phyloP scores from a whole-genome alignment of 2,888 invertebrate genomes.

The Dascillus cervinus region DNA sequence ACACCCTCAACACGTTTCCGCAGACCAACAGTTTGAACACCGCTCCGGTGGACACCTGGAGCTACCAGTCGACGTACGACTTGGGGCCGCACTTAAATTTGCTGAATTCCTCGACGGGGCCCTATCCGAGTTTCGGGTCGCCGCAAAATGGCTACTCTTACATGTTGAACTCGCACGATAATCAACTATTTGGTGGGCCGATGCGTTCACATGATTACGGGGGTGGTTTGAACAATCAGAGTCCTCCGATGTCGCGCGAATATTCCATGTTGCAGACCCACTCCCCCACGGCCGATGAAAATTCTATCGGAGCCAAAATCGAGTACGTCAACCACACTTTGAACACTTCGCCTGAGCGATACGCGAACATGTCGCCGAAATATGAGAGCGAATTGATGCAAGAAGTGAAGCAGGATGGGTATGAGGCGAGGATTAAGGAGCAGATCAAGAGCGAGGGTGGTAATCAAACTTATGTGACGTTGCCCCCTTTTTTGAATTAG shows the following conservation, averaged over 20 bases:
- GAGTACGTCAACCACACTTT: slow-evolving; percentile 42
- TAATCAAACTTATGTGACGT: slow-evolving; percentile 58
- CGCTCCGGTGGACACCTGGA: slow-evolving; percentile 68
- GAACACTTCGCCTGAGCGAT: slow-evolving; percentile 48
- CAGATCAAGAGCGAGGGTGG: slow-evolving; percentile 34
- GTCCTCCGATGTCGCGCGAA: slow-evolving; percentile 55
- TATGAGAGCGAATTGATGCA: slow-evolving; percentile 49
- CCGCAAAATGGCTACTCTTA: slow-evolving; percentile 53
- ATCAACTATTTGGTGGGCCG: slow-evolving; percentile 56
- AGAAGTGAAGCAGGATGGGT: slow-evolving; percentile 45
- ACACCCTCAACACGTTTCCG: slow-evolving; percentile 48
- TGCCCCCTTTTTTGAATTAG: slow-evolving; percentile 73
- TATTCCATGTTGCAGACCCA: slow-evolving; percentile 59
- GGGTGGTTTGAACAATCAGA: slow-evolving; percentile 48
- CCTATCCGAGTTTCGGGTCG: slow-evolving; percentile 57
- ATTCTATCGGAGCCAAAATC: slow-evolving; percentile 40
- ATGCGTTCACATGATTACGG: slow-evolving; percentile 58
- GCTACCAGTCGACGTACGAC: slow-evolving; percentile 69
- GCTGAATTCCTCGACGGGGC: slow-evolving; percentile 56
- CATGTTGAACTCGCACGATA: slow-evolving; percentile 64
- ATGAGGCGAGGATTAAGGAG: slow-evolving; percentile 37
- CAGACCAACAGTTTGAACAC: slow-evolving; percentile 42
- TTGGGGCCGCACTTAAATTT: slow-evolving; percentile 67
- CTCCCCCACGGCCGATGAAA: slow-evolving; percentile 46
- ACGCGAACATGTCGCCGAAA: slow-evolving; percentile 52